Evolutionary conservation across 2,113 vertebrate genomes (phyloP).

Genomic region (Pavo muticus): DNA sequence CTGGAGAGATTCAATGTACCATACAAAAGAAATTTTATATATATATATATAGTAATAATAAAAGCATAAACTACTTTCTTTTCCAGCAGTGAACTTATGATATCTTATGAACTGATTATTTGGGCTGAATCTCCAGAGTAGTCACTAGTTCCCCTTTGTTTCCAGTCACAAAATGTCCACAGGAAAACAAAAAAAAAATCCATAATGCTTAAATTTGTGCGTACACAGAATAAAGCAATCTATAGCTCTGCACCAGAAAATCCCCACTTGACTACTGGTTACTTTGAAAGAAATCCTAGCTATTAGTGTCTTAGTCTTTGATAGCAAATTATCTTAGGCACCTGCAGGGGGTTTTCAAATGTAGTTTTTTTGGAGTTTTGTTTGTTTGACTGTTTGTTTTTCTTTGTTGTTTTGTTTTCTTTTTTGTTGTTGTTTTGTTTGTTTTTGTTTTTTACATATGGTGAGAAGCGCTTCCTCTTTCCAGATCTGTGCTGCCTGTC

Average conservation of each 20-base stretch:
- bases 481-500: background rate
- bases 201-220: background rate
- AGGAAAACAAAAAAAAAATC: background rate
- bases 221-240: background rate
- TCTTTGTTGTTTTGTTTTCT: background rate
- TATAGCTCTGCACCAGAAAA: background rate
- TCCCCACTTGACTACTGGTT: background rate
- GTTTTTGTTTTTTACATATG: background rate
- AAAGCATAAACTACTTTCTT: background rate
- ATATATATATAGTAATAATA: background rate
- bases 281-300: background rate
- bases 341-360: background rate
- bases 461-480: background rate
- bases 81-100: background rate
- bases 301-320: background rate
- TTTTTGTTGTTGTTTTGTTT: background rate
- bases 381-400: no score
- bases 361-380: background rate
- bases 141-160: background rate
- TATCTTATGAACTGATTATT: background rate
- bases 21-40: background rate
- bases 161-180: background rate
- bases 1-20: background rate
- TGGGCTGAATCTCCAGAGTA: background rate
- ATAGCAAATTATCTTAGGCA: background rate